phyloP scores from a whole-genome alignment of 1,140 invertebrate species.

The Trachymyrmex septentrionalis region DNA sequence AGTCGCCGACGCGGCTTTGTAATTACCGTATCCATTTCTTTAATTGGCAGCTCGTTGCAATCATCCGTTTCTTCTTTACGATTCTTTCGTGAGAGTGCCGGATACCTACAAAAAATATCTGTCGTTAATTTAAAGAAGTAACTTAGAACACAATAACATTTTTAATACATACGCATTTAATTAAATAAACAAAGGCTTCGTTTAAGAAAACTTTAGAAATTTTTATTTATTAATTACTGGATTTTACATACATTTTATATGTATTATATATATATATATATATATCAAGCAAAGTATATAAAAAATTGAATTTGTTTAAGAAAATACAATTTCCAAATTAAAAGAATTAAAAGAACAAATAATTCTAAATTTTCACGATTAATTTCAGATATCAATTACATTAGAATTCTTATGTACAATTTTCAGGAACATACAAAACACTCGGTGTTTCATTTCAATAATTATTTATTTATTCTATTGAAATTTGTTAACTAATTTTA shows the following conservation, averaged over 20 bases:
- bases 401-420: background rate
- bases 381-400: background rate
- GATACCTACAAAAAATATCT: slow-evolving; percentile 60
- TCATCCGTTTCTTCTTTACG: slow-evolving; percentile 22
- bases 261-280: background rate
- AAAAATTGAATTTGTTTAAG: background rate
- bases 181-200: background rate
- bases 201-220: background rate
- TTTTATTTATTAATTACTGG: background rate
- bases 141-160: background rate
- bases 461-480: background rate
- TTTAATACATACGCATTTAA: background rate
- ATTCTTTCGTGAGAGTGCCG: background rate
- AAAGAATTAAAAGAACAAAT: background rate
- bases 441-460: background rate
- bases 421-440: background rate
- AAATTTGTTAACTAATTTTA: background rate
- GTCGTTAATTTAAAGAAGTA: slow-evolving; percentile 15
- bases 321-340: background rate
- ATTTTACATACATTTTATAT: background rate
- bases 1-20: slow-evolving; percentile 49
- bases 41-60: slow-evolving; percentile 32
- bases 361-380: background rate
- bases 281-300: background rate
- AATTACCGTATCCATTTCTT: slow-evolving; percentile 72